These are phyloP conservation scores for Alethe diademata DNA, from an alignment of 2,113 vertebrate genomes.

Conservation along the genomic window DNA sequence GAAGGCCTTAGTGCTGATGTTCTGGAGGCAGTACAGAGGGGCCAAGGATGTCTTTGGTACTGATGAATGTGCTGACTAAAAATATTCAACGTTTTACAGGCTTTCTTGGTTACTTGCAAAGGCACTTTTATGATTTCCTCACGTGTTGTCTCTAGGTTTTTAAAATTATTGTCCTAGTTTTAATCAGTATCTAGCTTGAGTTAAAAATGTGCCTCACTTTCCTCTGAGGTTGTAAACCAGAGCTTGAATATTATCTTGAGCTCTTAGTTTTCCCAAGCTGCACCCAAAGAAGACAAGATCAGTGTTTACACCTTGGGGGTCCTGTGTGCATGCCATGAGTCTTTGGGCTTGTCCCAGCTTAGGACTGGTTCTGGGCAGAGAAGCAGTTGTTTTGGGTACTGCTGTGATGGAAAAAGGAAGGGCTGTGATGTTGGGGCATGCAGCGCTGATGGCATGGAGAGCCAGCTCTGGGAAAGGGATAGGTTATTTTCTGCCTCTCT, in stretches of 20 bases:
- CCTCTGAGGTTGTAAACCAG: not conserved
- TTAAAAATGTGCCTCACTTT: not conserved
- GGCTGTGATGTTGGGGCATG: fast-evolving
- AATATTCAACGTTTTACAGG: not conserved
- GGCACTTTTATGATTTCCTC: not conserved
- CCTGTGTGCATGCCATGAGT: no score
- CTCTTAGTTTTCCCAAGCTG: not conserved
- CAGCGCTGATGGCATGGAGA: fast-evolving
- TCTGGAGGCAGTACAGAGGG: not conserved
- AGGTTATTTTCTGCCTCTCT: not conserved
- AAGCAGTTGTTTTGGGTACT: not conserved
- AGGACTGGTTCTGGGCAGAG: not conserved
- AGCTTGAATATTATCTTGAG: not conserved
- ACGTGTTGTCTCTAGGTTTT: not conserved
- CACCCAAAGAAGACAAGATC: not conserved
- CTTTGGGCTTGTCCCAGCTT: not conserved
- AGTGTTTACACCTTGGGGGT: not conserved
- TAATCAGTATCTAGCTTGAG: not conserved
- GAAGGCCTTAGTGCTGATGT: not conserved
- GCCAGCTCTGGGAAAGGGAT: not conserved
- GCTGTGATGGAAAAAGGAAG: not conserved
- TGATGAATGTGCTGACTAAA: not conserved
- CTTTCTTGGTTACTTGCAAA: not conserved
- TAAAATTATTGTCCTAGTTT: not conserved
- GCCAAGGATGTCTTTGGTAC: not conserved